These are phyloP conservation scores for Amphipyra tragopoginis DNA, from an alignment of 2,888 invertebrate genomes.

Conservation along the genomic window DNA sequence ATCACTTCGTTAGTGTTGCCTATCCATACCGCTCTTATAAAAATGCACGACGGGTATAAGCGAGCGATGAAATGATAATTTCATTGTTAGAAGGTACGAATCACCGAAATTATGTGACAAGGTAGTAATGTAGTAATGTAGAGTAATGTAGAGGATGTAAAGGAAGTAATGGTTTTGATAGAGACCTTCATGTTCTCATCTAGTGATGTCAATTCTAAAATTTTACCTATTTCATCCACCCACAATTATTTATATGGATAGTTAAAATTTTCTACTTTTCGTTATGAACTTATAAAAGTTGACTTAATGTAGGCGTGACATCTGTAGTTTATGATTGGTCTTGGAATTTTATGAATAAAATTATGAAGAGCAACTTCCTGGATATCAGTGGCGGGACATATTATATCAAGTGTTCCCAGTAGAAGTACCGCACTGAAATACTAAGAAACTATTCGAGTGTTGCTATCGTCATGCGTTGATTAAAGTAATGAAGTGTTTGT, in stretches of 20 bases:
- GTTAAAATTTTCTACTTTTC: slow-evolving; percentile 30
- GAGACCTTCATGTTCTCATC: neutral
- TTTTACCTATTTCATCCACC: slow-evolving; percentile 34
- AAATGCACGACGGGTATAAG: neutral
- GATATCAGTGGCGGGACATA: slow-evolving; percentile 8
- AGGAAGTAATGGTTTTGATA: slow-evolving; percentile 5
- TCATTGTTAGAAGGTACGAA: neutral
- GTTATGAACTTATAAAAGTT: slow-evolving; percentile 23
- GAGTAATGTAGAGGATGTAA: too few species aligned
- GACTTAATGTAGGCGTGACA: slow-evolving; percentile 35
- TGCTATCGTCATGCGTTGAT: slow-evolving; percentile 66
- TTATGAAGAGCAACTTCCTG: slow-evolving; percentile 48
- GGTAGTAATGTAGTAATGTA: too few species aligned
- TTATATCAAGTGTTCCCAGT: slow-evolving; percentile 45
- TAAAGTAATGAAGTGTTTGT: slow-evolving; percentile 68
- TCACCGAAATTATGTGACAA: slow-evolving; percentile 2
- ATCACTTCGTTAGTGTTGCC: slow-evolving; percentile 29
- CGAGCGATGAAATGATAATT: neutral
- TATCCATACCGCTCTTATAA: neutral
- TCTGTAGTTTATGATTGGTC: slow-evolving; percentile 17
- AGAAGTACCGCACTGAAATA: slow-evolving; percentile 47
- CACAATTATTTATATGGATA: slow-evolving; percentile 22
- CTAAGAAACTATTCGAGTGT: slow-evolving; percentile 66
- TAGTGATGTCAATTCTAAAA: slow-evolving; percentile 2
- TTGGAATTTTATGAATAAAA: slow-evolving; percentile 33